These are phyloP conservation scores for Enteromius argenteus DNA, from an alignment of 2,797 vertebrate genomes.

Conservation along the genomic window DNA sequence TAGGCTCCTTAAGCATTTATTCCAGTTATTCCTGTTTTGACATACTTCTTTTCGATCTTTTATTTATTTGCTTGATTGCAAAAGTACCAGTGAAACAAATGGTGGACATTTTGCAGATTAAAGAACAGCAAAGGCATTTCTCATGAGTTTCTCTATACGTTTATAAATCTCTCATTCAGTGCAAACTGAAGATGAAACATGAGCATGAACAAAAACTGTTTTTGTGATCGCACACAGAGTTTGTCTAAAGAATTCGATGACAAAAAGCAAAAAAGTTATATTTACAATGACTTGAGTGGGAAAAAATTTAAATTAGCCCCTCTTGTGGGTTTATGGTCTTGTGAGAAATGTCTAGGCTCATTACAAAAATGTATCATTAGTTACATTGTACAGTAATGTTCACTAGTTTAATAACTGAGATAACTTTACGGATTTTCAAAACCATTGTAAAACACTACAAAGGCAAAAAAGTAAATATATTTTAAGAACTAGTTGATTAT, in stretches of 20 bases:
- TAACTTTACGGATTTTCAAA: background rate
- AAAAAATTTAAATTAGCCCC: background rate
- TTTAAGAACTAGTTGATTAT: background rate
- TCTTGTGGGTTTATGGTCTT: background rate
- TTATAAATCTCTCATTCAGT: background rate
- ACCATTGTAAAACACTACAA: background rate
- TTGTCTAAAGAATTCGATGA: background rate
- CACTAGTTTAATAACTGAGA: background rate
- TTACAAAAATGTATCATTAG: background rate
- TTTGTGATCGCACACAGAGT: background rate
- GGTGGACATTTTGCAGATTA: background rate
- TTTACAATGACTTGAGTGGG: background rate
- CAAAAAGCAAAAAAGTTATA: background rate
- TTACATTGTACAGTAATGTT: background rate
- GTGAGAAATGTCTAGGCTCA: constrained; percentile 3
- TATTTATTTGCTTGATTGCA: constrained; percentile 1
- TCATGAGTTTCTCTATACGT: background rate
- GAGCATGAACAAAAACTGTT: background rate
- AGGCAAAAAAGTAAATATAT: background rate
- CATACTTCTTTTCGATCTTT: background rate
- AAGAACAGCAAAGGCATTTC: background rate
- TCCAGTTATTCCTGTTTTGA: background rate
- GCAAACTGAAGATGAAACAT: background rate
- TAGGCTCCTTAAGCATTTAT: constrained; percentile 1
- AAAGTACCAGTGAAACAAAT: background rate